phyloP scores from a whole-genome alignment of 2,113 vertebrate species.

The Mesitornis unicolor region DNA sequence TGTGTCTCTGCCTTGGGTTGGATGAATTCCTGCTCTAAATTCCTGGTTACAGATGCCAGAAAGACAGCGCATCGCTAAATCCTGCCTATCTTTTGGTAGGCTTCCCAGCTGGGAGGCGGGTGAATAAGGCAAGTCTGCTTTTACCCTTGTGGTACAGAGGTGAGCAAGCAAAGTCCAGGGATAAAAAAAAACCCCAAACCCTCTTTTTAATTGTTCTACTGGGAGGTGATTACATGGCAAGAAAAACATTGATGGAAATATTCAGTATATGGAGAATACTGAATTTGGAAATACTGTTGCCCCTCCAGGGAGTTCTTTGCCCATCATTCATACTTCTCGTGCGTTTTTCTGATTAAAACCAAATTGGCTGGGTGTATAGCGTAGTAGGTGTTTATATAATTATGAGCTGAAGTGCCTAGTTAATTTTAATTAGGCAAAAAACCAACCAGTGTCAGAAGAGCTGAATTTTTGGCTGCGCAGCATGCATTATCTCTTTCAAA shows the following conservation, averaged over 20 bases:
- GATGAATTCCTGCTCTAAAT: neutral
- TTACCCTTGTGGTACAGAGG: neutral
- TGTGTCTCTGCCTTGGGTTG: neutral
- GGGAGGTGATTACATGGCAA: constrained; percentile 72
- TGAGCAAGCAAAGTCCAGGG: constrained; percentile 17
- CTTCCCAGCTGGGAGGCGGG: neutral
- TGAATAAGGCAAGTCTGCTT: constrained; percentile 1
- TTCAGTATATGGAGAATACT: constrained; percentile 31
- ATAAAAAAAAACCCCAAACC: constrained; percentile 1
- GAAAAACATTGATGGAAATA: constrained; percentile 61
- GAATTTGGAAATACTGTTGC: constrained; percentile 44
- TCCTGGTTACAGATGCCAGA: constrained; percentile 26
- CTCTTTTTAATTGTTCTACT: constrained; percentile 72
- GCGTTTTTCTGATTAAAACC: constrained; percentile 53
- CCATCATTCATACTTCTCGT: constrained; percentile 58
- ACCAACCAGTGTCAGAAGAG: constrained; percentile 19
- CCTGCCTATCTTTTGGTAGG: neutral
- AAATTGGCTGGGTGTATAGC: constrained; percentile 49
- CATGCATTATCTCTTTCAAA: constrained; percentile 20
- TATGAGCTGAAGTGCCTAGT: constrained; percentile 56
- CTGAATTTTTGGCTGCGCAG: constrained; percentile 5
- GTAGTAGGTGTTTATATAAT: constrained; percentile 60
- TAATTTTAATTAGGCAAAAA: constrained; percentile 73
- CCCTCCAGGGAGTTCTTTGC: constrained; percentile 34
- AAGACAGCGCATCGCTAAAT: neutral